Base-by-base conservation (phyloP, 2,113 vertebrate genomes). In the human region DNA sequence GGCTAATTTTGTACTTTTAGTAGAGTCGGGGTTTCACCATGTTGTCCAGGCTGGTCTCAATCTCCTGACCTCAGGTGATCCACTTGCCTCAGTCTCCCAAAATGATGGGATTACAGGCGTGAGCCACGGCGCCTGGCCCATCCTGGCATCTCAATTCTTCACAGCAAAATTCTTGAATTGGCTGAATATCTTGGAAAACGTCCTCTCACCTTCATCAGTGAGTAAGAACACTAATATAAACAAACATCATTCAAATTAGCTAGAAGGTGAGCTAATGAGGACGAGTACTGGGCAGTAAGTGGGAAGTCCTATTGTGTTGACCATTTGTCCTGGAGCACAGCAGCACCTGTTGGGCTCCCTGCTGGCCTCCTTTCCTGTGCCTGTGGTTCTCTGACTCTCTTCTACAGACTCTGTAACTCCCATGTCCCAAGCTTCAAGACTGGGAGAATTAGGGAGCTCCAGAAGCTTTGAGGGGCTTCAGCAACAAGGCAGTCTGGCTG, bases 201-300 rank as follows among this genome's bases (percentile, higher is more conserved):
- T 80, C 64, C 20, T n/a, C 25, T 83, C 35, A 14, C 16, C 45
- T 0, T 84, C 35, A n/a, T 73, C 25, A 80, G 32, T 32, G 76
- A 86, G 61, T 25, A 35, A 89, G 38, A 73, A 57, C 76, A 70
- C 4, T 2, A 52, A 57, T 25, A 0, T 10, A 91, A 88, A 30
- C 50, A 73, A 78, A 80, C 43, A 78, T 7, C 6, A 2, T 73
- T 91, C 38, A 17, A 8, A 25, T 8, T 0, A 40, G 48, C 30
- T n/a, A 68, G 61, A 23, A 27, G 82, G 72, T 27, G 52, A 78
- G 38, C 50, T 48, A 38, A 43, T 2, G 73, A 2, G 16, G 50
- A 20, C 10, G n/a, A 27, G 25, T 2, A 1, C 1, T 8, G 8
- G 11, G 16, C 5, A 9, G 27, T 16, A 57, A 17, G 35, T 5